A percentile compares a stretch with the other conserved stretches of the same genome.
These are phyloP conservation scores for Calvadosia cruxmelitensis DNA, from an alignment of 30 jellyfish, hydroid and myxozoan species.

Conservation along the genomic window DNA sequence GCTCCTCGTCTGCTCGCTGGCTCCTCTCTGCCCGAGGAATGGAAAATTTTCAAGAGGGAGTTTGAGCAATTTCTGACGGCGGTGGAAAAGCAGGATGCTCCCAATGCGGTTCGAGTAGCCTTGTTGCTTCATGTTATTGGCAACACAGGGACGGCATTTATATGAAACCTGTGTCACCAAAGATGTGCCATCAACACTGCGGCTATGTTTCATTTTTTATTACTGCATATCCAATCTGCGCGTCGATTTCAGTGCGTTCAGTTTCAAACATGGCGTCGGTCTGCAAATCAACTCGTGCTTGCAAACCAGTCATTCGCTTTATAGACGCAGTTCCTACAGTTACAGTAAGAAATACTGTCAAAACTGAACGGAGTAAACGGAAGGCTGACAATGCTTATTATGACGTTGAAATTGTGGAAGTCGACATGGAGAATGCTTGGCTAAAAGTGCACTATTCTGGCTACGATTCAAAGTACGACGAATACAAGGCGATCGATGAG, in stretches of 20 bases:
- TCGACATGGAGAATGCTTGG: background rate
- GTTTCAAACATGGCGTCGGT: background rate
- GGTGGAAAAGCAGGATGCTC: too few relatives aligned
- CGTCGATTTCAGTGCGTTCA: background rate
- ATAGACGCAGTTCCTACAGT: background rate
- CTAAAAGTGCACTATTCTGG: background rate
- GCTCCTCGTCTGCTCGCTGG: too few relatives aligned
- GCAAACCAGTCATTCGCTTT: conserved; percentile 3
- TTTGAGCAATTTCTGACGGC: too few relatives aligned
- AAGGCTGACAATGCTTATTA: background rate
- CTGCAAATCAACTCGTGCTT: background rate
- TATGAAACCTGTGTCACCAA: conserved; percentile 1
- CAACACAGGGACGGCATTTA: too few relatives aligned
- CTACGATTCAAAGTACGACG: background rate
- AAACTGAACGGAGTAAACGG: background rate
- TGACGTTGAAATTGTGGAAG: background rate
- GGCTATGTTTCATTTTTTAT: background rate
- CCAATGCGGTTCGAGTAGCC: too few relatives aligned
- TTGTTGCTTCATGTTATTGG: too few relatives aligned
- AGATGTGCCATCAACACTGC: background rate
- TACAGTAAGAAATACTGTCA: background rate
- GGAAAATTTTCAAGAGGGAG: too few relatives aligned
- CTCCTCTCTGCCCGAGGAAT: too few relatives aligned
- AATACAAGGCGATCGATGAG: background rate
- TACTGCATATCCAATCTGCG: background rate